These are phyloP conservation scores for Poeciliopsis occidentalis DNA, from an alignment of 2,113 vertebrate genomes.

Conservation along the genomic window DNA sequence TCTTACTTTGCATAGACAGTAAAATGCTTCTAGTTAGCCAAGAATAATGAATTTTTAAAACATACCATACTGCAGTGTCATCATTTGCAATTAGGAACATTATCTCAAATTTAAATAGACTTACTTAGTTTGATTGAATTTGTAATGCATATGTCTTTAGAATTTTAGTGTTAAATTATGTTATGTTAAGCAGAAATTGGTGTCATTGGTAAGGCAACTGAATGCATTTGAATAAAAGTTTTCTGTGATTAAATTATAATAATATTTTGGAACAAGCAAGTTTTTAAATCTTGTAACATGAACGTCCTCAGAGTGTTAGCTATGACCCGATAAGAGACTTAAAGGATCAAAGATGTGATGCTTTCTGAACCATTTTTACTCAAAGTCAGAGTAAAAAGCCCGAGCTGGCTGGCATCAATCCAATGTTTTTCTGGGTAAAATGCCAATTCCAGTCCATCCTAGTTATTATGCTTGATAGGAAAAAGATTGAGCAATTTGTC, in stretches of 20 bases:
- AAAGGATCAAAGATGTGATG: too few species aligned
- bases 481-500: too few species aligned
- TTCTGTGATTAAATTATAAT: not conserved
- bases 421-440: too few species aligned
- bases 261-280: too few species aligned
- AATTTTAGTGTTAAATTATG: not conserved
- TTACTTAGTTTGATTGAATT: not conserved
- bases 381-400: too few species aligned
- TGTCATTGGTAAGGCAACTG: not conserved
- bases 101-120: not conserved
- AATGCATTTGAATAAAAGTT: not conserved
- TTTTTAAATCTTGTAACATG: too few species aligned
- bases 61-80: not conserved
- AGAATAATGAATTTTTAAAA: conserved; percentile 5
- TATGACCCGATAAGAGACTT: too few species aligned
- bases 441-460: too few species aligned
- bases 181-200: not conserved
- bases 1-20: conserved; percentile 14
- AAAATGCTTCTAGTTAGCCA: conserved; percentile 11
- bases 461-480: too few species aligned
- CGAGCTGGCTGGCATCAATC: too few species aligned
- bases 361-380: too few species aligned
- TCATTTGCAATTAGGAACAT: not conserved
- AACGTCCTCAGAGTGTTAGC: too few species aligned
- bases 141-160: not conserved